Percentiles rank a stretch among this genome's conserved stretches.
These are phyloP conservation scores for Hemiscyllium ocellatum DNA, from an alignment of 2,113 vertebrate genomes.

Conservation along the genomic window DNA sequence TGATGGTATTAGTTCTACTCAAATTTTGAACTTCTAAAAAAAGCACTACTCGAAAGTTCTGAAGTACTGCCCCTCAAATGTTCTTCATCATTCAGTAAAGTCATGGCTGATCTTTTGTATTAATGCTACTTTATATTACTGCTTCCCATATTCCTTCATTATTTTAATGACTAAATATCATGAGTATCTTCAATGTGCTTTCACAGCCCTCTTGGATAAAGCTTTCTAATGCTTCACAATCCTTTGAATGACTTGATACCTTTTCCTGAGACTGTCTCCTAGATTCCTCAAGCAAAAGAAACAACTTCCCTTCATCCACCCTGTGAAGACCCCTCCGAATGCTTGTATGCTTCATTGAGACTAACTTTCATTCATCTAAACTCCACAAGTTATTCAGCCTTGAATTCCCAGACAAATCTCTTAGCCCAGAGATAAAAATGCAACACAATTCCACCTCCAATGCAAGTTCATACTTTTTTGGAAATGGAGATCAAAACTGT, in stretches of 20 bases:
- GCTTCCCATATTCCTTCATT: too few species aligned
- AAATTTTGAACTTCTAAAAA: too few species aligned
- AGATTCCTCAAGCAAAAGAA: neutral
- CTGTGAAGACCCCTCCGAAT: neutral
- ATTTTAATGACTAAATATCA: too few species aligned
- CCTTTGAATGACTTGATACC: neutral
- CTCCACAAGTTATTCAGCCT: neutral
- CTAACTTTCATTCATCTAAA: neutral
- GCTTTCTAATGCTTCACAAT: neutral
- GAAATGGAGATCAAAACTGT: neutral
- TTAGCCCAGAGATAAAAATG: neutral
- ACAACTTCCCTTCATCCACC: neutral
- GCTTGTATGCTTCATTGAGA: neutral
- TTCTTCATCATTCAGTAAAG: too few species aligned
- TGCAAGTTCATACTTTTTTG: neutral
- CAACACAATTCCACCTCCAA: neutral
- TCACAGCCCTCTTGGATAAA: neutral
- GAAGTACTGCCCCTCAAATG: neutral
- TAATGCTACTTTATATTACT: too few species aligned
- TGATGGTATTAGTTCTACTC: too few species aligned
- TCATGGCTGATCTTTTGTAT: too few species aligned
- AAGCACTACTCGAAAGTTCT: neutral
- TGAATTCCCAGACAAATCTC: neutral
- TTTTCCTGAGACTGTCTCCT: neutral
- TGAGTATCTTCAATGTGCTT: neutral